Conservation (phyloP, 2,888 invertebrate genomes). For the Shargacucullia verbasci region DNA sequence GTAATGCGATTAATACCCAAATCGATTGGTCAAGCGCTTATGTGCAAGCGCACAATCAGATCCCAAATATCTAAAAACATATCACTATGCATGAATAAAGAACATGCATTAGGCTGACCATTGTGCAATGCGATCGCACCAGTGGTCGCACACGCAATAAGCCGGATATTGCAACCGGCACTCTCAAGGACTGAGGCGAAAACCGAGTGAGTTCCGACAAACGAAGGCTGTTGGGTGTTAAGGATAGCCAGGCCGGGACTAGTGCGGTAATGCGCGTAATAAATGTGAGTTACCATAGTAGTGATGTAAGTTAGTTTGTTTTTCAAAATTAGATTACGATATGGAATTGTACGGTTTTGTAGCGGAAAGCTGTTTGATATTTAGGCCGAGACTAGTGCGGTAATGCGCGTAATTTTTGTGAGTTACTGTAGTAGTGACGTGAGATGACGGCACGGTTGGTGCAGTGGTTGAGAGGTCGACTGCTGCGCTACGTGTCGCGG, state of each 20-base stretch:
- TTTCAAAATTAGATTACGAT: neutral
- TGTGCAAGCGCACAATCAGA: no score
- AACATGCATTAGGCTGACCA: conserved; percentile 36
- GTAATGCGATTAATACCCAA: no score
- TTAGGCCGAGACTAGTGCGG: no score
- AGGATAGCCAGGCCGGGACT: conserved; percentile 31
- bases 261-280: conserved; percentile 34
- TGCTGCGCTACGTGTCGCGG: no score
- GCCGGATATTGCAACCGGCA: conserved; percentile 68
- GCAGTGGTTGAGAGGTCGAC: no score
- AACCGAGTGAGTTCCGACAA: conserved; percentile 54
- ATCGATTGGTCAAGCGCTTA: no score
- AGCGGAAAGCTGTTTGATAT: no score
- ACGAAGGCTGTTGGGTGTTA: conserved; percentile 33
- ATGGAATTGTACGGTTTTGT: neutral
- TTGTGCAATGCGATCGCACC: conserved; percentile 58
- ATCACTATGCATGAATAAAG: conserved; percentile 21
- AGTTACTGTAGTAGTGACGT: no score
- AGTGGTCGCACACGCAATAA: conserved; percentile 63
- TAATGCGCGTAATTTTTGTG: no score
- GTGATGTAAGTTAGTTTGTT: no score
- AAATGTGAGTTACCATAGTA: conserved; percentile 6
- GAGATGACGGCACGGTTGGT: no score
- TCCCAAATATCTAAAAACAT: conserved; percentile 7
- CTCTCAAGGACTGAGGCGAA: conserved; percentile 60